phyloP scores from a whole-genome alignment of 2,888 invertebrate genomes.

The Cacoxenus indagator region DNA sequence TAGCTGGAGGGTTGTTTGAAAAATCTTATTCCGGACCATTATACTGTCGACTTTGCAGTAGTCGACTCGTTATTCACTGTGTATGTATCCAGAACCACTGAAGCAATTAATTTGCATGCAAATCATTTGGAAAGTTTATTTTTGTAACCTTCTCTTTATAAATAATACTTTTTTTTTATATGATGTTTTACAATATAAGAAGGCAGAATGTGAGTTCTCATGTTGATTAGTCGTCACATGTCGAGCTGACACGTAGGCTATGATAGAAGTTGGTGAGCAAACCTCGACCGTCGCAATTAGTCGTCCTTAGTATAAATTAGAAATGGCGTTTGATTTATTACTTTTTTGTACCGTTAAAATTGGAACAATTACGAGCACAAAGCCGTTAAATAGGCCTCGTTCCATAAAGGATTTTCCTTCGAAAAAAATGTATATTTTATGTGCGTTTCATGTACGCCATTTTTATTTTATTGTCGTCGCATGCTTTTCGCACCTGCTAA shows the following conservation, averaged over 20 bases:
- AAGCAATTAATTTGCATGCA: slow-evolving; percentile 68
- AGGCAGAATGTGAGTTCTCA: not conserved
- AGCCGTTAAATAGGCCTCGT: not conserved
- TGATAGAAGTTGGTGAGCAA: not conserved
- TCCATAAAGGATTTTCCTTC: too few species aligned
- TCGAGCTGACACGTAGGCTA: not conserved
- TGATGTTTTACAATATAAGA: not conserved
- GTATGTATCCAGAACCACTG: slow-evolving; percentile 21
- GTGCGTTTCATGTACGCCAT: too few species aligned
- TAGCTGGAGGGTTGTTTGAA: slow-evolving; percentile 50
- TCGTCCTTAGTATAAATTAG: not conserved
- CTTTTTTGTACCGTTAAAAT: not conserved
- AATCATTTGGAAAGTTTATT: slow-evolving; percentile 53
- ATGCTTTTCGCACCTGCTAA: too few species aligned
- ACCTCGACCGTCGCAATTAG: not conserved
- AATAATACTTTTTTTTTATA: not conserved
- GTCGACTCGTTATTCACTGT: not conserved
- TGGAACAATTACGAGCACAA: not conserved
- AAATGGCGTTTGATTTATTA: not conserved
- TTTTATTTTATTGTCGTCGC: too few species aligned
- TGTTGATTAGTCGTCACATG: not conserved
- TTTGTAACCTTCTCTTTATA: not conserved
- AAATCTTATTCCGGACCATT: slow-evolving; percentile 20
- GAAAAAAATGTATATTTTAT: too few species aligned
- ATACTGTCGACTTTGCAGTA: slow-evolving; percentile 16